Evolutionary conservation across 2,113 vertebrate genomes (phyloP).

Genomic region (Mixornis gularis): DNA sequence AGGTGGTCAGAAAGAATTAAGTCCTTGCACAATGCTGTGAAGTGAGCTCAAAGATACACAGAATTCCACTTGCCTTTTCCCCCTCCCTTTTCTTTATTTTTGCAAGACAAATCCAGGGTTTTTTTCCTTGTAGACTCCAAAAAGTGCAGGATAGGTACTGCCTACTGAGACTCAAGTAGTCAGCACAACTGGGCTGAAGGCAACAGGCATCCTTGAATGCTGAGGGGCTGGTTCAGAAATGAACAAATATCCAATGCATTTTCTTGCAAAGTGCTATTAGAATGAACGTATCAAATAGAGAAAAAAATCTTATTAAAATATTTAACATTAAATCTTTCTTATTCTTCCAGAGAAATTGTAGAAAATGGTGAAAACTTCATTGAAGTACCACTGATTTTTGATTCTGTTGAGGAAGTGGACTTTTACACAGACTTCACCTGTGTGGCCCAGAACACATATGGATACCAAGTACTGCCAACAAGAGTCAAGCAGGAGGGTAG

Average conservation of each 20-base stretch:
- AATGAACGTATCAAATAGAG: background rate
- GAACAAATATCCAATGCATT: background rate
- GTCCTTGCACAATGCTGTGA: background rate
- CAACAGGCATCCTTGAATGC: background rate
- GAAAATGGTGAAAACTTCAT: conserved; percentile 75
- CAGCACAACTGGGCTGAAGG: background rate
- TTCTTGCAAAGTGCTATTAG: background rate
- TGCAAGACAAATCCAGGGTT: background rate
- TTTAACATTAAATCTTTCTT: background rate
- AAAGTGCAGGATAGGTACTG: background rate
- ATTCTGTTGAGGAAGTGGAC: conserved; percentile 77
- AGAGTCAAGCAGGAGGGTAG: conserved; percentile 81
- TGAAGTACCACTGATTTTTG: conserved; percentile 76
- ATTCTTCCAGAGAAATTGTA: conserved; percentile 71
- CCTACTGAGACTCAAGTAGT: background rate
- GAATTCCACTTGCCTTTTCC: background rate
- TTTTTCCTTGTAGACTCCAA: background rate
- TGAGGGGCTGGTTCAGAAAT: background rate
- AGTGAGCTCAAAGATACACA: background rate
- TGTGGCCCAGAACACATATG: conserved; percentile 67
- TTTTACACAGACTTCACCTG: conserved; percentile 77
- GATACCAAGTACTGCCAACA: conserved; percentile 69
- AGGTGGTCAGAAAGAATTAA: background rate
- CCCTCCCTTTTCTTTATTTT: background rate
- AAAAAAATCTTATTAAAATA: background rate